phyloP scores from a whole-genome alignment of 2,113 vertebrate genomes.

The Sinocyclocheilus maitianheensis region DNA sequence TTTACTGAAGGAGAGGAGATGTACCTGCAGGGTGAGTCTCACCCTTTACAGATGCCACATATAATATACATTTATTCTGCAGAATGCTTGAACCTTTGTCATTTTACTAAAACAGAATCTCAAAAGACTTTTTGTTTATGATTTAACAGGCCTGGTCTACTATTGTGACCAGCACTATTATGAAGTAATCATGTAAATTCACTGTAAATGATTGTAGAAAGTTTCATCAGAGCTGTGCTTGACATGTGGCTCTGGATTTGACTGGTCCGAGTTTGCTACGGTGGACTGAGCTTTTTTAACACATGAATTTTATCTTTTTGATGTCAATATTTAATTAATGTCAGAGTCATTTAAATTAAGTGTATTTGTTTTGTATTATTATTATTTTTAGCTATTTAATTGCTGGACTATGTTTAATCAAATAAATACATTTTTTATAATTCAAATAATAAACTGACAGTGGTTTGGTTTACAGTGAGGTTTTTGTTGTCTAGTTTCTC shows the following conservation, averaged over 20 bases:
- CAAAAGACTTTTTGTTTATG: not conserved
- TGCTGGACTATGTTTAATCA: not conserved
- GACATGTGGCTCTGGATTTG: not conserved
- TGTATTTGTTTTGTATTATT: not conserved
- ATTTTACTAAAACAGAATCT: not conserved
- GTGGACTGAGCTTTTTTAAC: not conserved
- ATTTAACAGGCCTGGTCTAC: not conserved
- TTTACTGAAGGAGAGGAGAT: constrained; percentile 98
- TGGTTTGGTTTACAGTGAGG: not conserved
- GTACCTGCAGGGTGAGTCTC: constrained; percentile 91
- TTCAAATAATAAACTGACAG: not conserved
- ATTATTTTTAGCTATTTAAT: not conserved
- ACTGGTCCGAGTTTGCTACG: too few relatives aligned
- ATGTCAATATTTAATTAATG: not conserved
- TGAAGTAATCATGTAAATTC: not conserved
- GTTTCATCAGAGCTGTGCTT: not conserved
- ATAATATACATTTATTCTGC: not conserved
- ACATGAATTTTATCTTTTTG: not conserved
- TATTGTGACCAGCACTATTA: not conserved
- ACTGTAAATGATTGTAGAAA: not conserved
- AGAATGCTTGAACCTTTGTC: not conserved
- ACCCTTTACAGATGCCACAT: not conserved
- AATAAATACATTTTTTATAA: not conserved
- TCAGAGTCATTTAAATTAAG: too few relatives aligned
- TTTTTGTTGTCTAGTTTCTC: not conserved